phyloP scores from a whole-genome alignment of 2,888 invertebrate species.

The Allacma fusca region DNA sequence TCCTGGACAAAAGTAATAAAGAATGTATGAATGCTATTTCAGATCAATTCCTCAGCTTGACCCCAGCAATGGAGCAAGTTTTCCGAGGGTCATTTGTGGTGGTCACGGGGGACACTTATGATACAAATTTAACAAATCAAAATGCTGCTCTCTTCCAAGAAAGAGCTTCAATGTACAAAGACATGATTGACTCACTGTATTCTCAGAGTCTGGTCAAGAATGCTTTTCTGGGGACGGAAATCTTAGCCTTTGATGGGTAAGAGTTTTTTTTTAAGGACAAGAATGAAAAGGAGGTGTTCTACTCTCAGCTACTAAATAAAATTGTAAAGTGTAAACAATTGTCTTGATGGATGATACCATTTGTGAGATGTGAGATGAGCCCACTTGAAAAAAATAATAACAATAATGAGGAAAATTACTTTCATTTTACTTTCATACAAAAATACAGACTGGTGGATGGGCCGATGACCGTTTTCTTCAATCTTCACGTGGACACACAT shows the following conservation, averaged over 20 bases:
- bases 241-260: conserved; percentile 86
- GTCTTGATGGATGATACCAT: too few species aligned
- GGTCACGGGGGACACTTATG: conserved; percentile 75
- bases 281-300: too few species aligned
- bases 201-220: conserved; percentile 77
- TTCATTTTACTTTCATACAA: not conserved
- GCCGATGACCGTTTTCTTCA: conserved; percentile 83
- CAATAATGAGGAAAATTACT: too few species aligned
- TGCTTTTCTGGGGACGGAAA: conserved; percentile 80
- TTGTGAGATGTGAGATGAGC: not conserved
- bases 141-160: conserved; percentile 76
- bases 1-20: not conserved
- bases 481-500: conserved; percentile 80
- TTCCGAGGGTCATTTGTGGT: conserved; percentile 84
- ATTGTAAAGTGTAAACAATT: too few species aligned
- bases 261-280: too few species aligned
- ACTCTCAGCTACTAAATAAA: too few species aligned
- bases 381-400: not conserved
- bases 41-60: conserved; percentile 78
- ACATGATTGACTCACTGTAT: conserved; percentile 78
- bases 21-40: conserved; percentile 54
- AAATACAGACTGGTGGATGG: conserved; percentile 71
- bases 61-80: conserved; percentile 79
- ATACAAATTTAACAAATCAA: conserved; percentile 73
- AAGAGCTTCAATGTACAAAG: conserved; percentile 77